Evolutionary conservation across 2,113 vertebrate genomes (phyloP), one percentile per base, ranked within the genome.

Genomic region (Phoenicopterus ruber): DNA sequence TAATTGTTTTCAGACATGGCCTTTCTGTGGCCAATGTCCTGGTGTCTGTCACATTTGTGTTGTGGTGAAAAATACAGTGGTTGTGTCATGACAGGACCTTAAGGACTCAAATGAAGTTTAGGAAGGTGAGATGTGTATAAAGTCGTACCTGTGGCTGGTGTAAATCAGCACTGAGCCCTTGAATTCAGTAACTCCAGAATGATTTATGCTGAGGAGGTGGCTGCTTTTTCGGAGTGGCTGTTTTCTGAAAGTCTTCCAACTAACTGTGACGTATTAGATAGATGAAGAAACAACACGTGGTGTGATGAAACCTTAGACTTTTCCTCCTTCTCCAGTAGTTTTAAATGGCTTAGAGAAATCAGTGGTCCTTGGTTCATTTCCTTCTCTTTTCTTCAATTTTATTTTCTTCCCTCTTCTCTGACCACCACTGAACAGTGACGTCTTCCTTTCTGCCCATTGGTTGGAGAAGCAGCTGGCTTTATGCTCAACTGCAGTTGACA

Each of bases 301-400:
- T 91, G 44, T 92, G 88, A 79, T 88, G 50, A 93, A 94, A 92
- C 61, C 46, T 63, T 55, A 91, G 57, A 84, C 47, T 97, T 96
- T 85, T 63, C 17, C 72, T 67, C 21, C 52, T 86, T 96, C 86
- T 94, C 34, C 71, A 88, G 82, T 70, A 87, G 84, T 94, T 96
- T 29, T 94, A 95, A 96, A 95, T 95, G 84, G 92, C 36, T 95
- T 95, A 91, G 93, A 91, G 89, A 96, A 96, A 90, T 95, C 65
- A 90, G 95, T 96, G 96, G 88, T 95, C 88, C 89, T 95, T 95
- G 91, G 65, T 91, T 94, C 84, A 94, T 94, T 94, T 97, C 78
- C 78, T 87, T 96, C 87, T 95, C 79, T 95, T 95, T 93, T 93
- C 74, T 94, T 96, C 67, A 50, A 1, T 92, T 95, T 96, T 93